These are phyloP conservation scores for Phortica magna DNA, from an alignment of 2,888 invertebrate species.

Conservation along the genomic window DNA sequence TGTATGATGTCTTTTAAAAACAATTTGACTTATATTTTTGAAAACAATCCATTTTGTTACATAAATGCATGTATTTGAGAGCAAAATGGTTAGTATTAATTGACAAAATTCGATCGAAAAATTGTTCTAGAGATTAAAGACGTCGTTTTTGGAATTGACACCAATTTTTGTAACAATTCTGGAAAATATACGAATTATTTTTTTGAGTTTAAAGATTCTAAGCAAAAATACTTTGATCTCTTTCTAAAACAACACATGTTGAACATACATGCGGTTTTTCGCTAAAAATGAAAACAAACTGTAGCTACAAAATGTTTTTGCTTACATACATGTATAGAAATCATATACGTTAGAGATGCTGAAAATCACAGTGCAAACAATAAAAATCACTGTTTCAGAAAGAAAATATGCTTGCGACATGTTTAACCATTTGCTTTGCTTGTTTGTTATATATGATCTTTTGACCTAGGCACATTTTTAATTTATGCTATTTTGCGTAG, in stretches of 20 bases:
- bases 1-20: neutral
- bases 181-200: too few relatives aligned
- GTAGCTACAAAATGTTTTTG: neutral
- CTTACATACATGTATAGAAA: neutral
- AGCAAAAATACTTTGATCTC: constrained; percentile 1
- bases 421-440: neutral
- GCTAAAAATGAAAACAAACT: neutral
- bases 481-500: constrained; percentile 27
- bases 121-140: neutral
- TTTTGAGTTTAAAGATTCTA: neutral
- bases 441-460: constrained; percentile 44
- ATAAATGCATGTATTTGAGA: neutral
- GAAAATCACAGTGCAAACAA: neutral
- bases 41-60: neutral
- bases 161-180: too few relatives aligned
- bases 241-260: constrained; percentile 10
- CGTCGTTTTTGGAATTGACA: too few relatives aligned
- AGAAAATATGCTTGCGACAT: neutral
- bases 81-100: constrained; percentile 6
- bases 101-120: neutral
- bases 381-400: neutral
- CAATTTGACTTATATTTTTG: neutral
- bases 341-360: neutral
- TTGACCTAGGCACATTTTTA: constrained; percentile 47
- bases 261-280: neutral